These are phyloP conservation scores for Podiceps cristatus DNA, from an alignment of 2,113 vertebrate species.

Conservation along the genomic window DNA sequence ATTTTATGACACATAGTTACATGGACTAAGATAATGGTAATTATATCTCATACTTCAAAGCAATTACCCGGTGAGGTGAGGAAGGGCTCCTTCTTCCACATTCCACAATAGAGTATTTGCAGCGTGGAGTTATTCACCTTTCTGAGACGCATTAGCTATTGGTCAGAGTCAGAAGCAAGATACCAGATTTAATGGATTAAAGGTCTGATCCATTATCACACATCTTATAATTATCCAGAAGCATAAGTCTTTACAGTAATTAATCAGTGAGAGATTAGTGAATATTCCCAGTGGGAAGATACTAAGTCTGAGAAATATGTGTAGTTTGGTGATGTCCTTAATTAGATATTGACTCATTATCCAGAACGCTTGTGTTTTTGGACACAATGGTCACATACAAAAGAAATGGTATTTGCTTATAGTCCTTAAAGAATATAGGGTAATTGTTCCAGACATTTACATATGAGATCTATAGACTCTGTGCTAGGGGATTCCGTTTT, in stretches of 20 bases:
- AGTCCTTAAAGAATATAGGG: neutral
- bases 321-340: conserved; percentile 67
- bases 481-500: neutral
- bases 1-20: conserved; percentile 64
- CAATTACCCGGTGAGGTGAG: conserved; percentile 55
- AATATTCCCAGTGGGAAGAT: conserved; percentile 71
- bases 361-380: neutral
- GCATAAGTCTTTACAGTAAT: conserved; percentile 73
- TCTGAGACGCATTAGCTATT: conserved; percentile 58
- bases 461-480: neutral
- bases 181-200: conserved; percentile 71
- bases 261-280: conserved; percentile 74
- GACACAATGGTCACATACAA: neutral
- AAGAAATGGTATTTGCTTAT: neutral
- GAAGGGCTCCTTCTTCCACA: conserved; percentile 51
- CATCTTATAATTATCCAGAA: conserved; percentile 73
- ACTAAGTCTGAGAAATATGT: conserved; percentile 66
- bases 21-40: conserved; percentile 67
- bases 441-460: conserved; percentile 5
- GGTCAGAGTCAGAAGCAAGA: conserved; percentile 68
- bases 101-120: conserved; percentile 50
- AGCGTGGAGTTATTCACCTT: conserved; percentile 61
- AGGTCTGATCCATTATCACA: conserved; percentile 74
- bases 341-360: conserved; percentile 70
- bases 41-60: conserved; percentile 69